Base-by-base conservation (phyloP, 2,888 invertebrate species). In the Troides helena region DNA sequence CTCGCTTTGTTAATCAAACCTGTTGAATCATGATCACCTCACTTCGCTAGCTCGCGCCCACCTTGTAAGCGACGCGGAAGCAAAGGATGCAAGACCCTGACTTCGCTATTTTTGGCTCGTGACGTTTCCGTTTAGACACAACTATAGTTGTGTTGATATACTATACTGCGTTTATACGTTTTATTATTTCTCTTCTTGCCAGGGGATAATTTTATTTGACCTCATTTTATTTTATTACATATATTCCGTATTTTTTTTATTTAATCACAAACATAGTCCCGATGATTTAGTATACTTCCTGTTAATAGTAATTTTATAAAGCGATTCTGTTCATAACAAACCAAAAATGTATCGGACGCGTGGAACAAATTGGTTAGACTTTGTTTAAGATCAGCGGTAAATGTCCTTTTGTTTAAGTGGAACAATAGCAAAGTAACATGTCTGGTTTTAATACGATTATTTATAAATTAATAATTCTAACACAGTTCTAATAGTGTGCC, bases 101-200 rank as follows among this genome's bases (percentile, higher is more conserved):
- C 76, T 80, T 77, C 74, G 83, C 90, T 90, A 90, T 90, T 90
- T 90, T 90, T 85, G 89, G 87, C 85, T 72, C 79, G 81, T 81
- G 82, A 82, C 84, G 82, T 86, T 86, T 87, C 85, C 85, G 83
- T 79, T 62, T 30, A 58, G 63, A 25, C 57, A 46, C 66, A 46
- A 66, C 65, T 62, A 62, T 71, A 36, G 50, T 67, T 65, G 53
- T 43, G 58, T 59, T 58, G 57, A 53, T 62, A 30, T 36, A 61
- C 46, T 36, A 57, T 36, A 61, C 46, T 36, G 46, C 36, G 21
- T 21, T 30, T 50, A 53, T 62, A 30, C 79, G 65, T 71, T 72
- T 53, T 68, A 74, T 68, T 68, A 65, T 66, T 70, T 76, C 77
- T 78, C 5, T 78, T 76, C 72, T 73, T 80, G 77, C 78, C 74